Percentiles rank a stretch among this genome's conserved stretches.
Evolutionary conservation across 2,888 invertebrate genomes (phyloP).

Genomic region (Nomada hirtipes): DNA sequence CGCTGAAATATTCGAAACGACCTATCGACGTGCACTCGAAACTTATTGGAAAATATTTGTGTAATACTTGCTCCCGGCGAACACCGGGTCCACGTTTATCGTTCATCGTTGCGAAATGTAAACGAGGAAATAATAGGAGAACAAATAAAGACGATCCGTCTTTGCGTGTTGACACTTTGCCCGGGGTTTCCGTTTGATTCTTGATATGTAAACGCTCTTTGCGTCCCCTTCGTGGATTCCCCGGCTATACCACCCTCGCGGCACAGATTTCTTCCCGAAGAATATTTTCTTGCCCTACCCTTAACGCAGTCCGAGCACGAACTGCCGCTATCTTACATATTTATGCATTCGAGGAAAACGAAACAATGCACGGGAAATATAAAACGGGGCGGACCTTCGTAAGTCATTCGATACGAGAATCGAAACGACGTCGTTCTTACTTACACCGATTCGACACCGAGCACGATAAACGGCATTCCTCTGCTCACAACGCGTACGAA

Average conservation of each 20-base stretch:
- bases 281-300: constrained; percentile 8
- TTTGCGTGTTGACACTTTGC: constrained; percentile 53
- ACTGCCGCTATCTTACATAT: constrained; percentile 54
- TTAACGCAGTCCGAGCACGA: constrained; percentile 53
- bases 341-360: constrained; percentile 53
- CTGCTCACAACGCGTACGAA: not conserved
- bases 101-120: constrained; percentile 1
- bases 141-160: constrained; percentile 51
- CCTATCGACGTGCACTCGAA: constrained; percentile 38
- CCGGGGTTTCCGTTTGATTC: constrained; percentile 48
- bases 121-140: constrained; percentile 35
- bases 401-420: constrained; percentile 13
- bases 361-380: constrained; percentile 26
- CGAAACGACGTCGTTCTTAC: constrained; percentile 17
- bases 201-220: constrained; percentile 46
- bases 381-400: constrained; percentile 3
- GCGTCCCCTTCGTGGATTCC: constrained; percentile 13
- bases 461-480: too few species aligned
- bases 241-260: constrained; percentile 16
- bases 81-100: not conserved
- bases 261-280: constrained; percentile 27
- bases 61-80: not conserved
- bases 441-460: not conserved
- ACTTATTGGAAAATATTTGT: constrained; percentile 43
- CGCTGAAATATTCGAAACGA: constrained; percentile 31